phyloP scores from a whole-genome alignment of 2,797 vertebrate genomes.

The Jordanella pulchra region DNA sequence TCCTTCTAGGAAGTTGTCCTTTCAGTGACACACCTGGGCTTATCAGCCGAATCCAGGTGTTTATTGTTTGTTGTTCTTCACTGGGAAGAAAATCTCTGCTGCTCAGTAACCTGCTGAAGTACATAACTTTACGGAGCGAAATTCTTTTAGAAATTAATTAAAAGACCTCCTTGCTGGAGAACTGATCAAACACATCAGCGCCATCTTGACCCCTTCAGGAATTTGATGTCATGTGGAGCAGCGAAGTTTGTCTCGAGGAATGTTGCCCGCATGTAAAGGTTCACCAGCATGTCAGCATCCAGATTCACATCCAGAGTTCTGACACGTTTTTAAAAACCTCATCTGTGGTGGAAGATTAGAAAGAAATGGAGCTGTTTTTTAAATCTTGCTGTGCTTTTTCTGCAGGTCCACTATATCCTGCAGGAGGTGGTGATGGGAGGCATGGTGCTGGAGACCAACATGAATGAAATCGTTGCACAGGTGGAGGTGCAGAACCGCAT shows the following conservation, averaged over 20 bases:
- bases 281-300: neutral
- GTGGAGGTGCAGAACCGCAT: constrained; percentile 91
- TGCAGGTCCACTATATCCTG: constrained; percentile 91
- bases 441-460: constrained; percentile 96
- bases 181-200: constrained; percentile 35
- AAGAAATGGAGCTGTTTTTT: neutral
- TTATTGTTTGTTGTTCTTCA: neutral
- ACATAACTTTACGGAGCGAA: neutral
- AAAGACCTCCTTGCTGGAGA: constrained; percentile 1
- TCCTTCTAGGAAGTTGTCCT: neutral
- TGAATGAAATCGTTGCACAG: constrained; percentile 93
- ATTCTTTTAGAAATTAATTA: constrained; percentile 5
- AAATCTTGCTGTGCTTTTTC: constrained; percentile 6
- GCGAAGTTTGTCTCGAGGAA: constrained; percentile 57
- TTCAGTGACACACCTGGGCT: neutral
- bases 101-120: neutral
- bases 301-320: neutral
- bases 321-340: neutral
- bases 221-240: constrained; percentile 63
- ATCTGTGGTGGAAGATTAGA: neutral
- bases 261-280: constrained; percentile 45
- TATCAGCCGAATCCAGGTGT: neutral
- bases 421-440: constrained; percentile 96
- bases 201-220: constrained; percentile 70
- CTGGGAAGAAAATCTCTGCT: neutral